A percentile compares a stretch with the other conserved stretches of the same genome.
Evolutionary conservation across 2,888 invertebrate genomes (phyloP).

Genomic region (Neuroscelio doddi): DNA sequence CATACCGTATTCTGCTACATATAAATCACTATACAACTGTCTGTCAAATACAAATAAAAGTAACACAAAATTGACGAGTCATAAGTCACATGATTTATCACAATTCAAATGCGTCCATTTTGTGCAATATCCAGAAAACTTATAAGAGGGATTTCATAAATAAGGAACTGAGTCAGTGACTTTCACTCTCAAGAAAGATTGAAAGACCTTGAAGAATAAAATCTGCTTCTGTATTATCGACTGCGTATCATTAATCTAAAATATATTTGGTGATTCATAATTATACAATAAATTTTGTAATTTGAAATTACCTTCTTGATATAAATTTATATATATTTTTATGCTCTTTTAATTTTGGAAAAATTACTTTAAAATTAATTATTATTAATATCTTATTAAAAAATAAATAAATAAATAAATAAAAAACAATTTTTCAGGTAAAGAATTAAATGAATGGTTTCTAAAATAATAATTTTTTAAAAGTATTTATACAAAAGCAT

Average conservation of each 20-base stretch:
- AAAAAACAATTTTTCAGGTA: too few relatives aligned
- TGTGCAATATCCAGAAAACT: slow-evolving; percentile 38
- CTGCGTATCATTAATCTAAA: slow-evolving; percentile 8
- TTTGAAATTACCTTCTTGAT: too few relatives aligned
- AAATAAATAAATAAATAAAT: too few relatives aligned
- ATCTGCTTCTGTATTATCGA: slow-evolving; percentile 26
- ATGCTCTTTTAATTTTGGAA: too few relatives aligned
- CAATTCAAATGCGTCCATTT: slow-evolving; percentile 29
- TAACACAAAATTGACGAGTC: slow-evolving; percentile 11
- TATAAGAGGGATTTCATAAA: slow-evolving; percentile 36
- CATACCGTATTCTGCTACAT: slow-evolving; percentile 6
- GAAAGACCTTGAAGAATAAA: slow-evolving; percentile 52
- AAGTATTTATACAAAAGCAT: too few relatives aligned
- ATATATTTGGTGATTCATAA: too few relatives aligned
- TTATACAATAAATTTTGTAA: not conserved
- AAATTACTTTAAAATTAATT: too few relatives aligned
- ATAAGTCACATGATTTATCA: slow-evolving; percentile 34
- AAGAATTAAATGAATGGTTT: too few relatives aligned
- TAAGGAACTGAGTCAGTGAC: slow-evolving; percentile 49
- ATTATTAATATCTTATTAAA: too few relatives aligned
- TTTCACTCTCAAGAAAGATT: slow-evolving; percentile 58
- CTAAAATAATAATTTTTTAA: too few relatives aligned
- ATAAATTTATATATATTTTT: too few relatives aligned
- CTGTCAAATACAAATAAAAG: not conserved
- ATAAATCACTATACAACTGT: slow-evolving; percentile 4